Evolutionary conservation across 92 coral and sea anemone genomes (phyloP).

Genomic region (Porites rus): DNA sequence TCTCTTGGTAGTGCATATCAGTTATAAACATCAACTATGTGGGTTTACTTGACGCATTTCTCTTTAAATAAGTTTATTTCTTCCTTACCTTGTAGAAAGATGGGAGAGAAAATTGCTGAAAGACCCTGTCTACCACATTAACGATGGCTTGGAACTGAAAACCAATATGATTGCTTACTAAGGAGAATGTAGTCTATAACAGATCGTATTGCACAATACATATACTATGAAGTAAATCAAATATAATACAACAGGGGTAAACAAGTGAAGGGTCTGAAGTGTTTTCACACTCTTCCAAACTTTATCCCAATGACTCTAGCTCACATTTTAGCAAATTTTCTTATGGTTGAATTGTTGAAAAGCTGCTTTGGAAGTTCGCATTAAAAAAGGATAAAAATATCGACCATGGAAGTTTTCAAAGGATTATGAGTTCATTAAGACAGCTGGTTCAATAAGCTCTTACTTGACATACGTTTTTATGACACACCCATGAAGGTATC

Average conservation of each 20-base stretch:
- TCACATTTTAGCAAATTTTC: background rate
- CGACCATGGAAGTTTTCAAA: background rate
- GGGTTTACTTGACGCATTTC: constrained; percentile 4
- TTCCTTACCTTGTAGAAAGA: constrained; percentile 6
- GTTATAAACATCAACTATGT: background rate
- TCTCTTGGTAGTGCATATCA: background rate
- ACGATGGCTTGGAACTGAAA: background rate
- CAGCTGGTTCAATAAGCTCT: background rate
- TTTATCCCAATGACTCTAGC: background rate
- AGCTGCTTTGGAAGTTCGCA: background rate
- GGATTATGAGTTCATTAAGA: background rate
- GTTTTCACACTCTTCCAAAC: constrained; percentile 4
- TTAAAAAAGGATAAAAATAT: background rate
- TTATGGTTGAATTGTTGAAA: background rate
- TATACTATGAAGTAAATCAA: background rate
- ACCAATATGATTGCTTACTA: background rate
- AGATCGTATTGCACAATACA: background rate
- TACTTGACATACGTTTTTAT: background rate
- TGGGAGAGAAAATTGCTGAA: background rate
- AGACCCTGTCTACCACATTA: background rate
- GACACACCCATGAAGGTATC: background rate
- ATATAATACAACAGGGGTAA: background rate
- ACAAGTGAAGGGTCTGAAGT: background rate
- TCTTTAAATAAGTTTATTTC: background rate
- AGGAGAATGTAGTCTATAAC: background rate